Base-by-base conservation (phyloP, 2,113 vertebrate species). In the Ursus arctos region DNA sequence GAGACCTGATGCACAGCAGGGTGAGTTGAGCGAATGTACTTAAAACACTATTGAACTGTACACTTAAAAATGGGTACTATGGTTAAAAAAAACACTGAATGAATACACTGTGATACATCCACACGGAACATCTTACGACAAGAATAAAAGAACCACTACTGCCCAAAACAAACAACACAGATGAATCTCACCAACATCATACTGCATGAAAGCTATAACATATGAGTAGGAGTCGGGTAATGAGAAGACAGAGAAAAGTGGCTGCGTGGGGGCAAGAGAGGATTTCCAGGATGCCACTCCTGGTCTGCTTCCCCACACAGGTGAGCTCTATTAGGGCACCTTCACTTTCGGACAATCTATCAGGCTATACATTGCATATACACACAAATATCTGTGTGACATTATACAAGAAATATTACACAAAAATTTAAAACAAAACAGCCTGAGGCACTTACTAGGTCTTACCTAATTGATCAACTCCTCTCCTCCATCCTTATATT, bases 141-240 rank as follows among this genome's bases (percentile, higher is more conserved):
- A 72, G 43, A 61, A 43, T 8, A n/a, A 72, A 72, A 59, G 36
- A 59, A 36, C 15, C 80, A 36, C 22, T 15, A 31, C 10, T 9
- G n/a, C 40, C 36, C 76, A 24, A 36, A 87, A 69, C 76, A 71
- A 69, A 76, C 40, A 47, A 28, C 91, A 76, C 4, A 51, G 21
- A 11, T 22, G 40, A 51, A 40, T 15, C 40, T 72, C 57, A 36
- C 11, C 16, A 22, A 43, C 36, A 49, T 2, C 28, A 11, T 1
- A 1, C 0, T 2, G 49, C 18, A 1, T 11, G n/a, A 55, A 43
- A 61, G 40, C 80, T 14, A 12, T 1, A 10, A 43, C n/a, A 2
- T 5, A 18, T 8, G 28, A 6, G 4, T 7, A 28, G 36, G 57
- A 3, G 49, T 76, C 57, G 2, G 28, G 71, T 14, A 8, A 24